These are phyloP conservation scores for Drosophila sp. DNA, from an alignment of 1,140 invertebrate species.

Conservation along the genomic window DNA sequence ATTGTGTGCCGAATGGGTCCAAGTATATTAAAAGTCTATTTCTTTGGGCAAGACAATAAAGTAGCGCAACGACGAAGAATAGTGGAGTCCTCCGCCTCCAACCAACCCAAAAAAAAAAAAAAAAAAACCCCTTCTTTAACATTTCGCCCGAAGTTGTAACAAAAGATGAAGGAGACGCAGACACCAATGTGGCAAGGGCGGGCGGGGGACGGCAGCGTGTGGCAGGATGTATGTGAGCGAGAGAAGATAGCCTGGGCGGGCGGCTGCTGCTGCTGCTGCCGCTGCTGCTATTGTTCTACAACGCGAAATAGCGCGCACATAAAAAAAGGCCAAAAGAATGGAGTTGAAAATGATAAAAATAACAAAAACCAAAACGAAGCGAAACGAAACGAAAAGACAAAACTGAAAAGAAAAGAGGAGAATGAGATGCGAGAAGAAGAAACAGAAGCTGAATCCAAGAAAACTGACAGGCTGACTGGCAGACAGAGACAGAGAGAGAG, in stretches of 20 bases:
- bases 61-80: slow-evolving; percentile 48
- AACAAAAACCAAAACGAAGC: slow-evolving; percentile 1
- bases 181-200: background rate
- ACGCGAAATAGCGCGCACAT: slow-evolving; percentile 79
- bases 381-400: background rate
- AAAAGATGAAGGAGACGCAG: slow-evolving; percentile 47
- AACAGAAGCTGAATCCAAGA: slow-evolving; percentile 46
- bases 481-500: slow-evolving; percentile 18
- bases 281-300: slow-evolving; percentile 73
- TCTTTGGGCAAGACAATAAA: slow-evolving; percentile 79
- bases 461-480: slow-evolving; percentile 72
- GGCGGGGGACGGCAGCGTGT: background rate
- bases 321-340: slow-evolving; percentile 57
- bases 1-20: slow-evolving; percentile 56
- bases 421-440: slow-evolving; percentile 24
- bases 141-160: slow-evolving; percentile 38
- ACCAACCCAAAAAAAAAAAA: slow-evolving; percentile 2
- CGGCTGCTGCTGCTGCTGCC: slow-evolving; percentile 34
- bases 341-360: slow-evolving; percentile 55
- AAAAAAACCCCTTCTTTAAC: background rate
- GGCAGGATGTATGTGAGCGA: slow-evolving; percentile 25
- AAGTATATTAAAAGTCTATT: slow-evolving; percentile 80
- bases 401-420: slow-evolving; percentile 7
- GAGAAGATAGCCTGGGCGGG: slow-evolving; percentile 17
- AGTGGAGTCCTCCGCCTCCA: slow-evolving; percentile 12